Evolutionary conservation across 2,888 invertebrate genomes (phyloP).

Genomic region (Patella ulyssiponensis): DNA sequence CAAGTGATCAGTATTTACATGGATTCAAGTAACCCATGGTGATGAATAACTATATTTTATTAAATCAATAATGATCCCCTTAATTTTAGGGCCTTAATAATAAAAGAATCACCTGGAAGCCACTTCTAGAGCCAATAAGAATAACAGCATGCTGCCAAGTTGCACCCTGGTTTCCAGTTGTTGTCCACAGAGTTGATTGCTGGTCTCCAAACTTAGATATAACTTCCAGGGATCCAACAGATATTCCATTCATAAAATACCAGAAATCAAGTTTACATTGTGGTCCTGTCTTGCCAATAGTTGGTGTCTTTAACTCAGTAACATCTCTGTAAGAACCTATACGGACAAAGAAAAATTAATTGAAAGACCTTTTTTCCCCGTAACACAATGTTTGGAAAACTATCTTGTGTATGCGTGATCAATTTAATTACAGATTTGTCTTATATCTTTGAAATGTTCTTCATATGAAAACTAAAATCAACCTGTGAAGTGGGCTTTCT

Average conservation of each 20-base stretch:
- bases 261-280: conserved; percentile 55
- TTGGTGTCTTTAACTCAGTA: conserved; percentile 45
- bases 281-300: conserved; percentile 52
- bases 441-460: no score
- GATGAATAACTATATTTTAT: no score
- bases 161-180: conserved; percentile 43
- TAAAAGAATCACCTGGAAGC: conserved; percentile 34
- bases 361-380: no score
- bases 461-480: no score
- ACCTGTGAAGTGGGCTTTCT: no score
- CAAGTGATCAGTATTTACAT: neutral
- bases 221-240: conserved; percentile 48
- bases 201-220: conserved; percentile 32
- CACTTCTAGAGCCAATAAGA: conserved; percentile 49
- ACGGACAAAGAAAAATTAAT: neutral
- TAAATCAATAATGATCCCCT: no score
- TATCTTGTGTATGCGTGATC: no score
- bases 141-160: conserved; percentile 49
- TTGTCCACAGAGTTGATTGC: conserved; percentile 41
- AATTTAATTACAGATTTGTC: no score
- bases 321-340: conserved; percentile 39
- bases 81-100: no score
- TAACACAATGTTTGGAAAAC: no score
- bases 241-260: conserved; percentile 56
- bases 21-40: no score